Conservation (phyloP, 2,113 vertebrate species). For the Colinus virginianus region DNA sequence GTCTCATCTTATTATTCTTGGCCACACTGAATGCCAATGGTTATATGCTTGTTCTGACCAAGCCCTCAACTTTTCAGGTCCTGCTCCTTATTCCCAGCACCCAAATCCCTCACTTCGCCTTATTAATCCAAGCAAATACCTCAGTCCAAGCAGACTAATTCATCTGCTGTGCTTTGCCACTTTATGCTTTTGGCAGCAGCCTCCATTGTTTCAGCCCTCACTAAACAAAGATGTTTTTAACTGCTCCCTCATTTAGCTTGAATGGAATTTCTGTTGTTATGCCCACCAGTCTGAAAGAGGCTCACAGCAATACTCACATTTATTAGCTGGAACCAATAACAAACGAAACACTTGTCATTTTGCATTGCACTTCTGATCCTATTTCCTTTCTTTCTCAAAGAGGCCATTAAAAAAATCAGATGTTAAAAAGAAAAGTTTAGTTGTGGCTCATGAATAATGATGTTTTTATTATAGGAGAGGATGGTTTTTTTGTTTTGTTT, state of each 20-base stretch:
- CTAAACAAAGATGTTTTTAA: constrained; percentile 53
- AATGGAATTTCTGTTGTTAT: constrained; percentile 44
- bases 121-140: neutral
- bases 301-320: constrained; percentile 49
- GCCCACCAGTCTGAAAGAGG: constrained; percentile 16
- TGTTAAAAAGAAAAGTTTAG: neutral
- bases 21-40: neutral
- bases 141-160: neutral
- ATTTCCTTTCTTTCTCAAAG: constrained; percentile 18
- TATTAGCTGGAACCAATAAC: constrained; percentile 57
- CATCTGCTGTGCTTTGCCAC: neutral
- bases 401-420: constrained; percentile 26
- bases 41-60: neutral
- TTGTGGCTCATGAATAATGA: constrained; percentile 6
- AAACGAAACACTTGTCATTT: constrained; percentile 39
- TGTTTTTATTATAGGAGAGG: neutral
- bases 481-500: neutral
- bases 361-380: neutral
- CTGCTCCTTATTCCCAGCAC: neutral
- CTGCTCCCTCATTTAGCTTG: constrained; percentile 24
- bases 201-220: neutral
- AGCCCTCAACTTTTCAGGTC: neutral
- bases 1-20: neutral
- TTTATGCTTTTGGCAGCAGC: neutral
- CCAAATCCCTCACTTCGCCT: neutral